Evolutionary conservation across 1,140 invertebrate species (phyloP).

Genomic region (Spodoptera frugiperda): DNA sequence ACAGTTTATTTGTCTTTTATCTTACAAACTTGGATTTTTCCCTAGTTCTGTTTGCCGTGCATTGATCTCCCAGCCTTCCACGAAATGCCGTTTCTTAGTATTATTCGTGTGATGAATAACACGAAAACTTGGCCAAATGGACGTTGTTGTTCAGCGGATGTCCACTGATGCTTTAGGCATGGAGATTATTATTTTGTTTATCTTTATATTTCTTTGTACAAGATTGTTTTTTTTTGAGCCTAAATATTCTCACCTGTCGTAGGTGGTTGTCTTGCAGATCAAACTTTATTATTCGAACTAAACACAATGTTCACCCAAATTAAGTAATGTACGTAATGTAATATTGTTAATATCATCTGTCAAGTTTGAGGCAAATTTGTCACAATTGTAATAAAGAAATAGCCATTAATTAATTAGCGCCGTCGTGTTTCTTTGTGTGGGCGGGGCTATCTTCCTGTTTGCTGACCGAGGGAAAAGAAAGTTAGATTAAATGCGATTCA

Average conservation of each 20-base stretch:
- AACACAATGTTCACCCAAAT: background rate
- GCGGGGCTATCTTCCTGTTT: slow-evolving; percentile 75
- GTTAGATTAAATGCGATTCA: slow-evolving; percentile 81
- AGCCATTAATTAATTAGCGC: slow-evolving; percentile 79
- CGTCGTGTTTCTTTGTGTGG: slow-evolving; percentile 74
- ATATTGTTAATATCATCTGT: slow-evolving; percentile 21
- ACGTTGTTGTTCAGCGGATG: background rate
- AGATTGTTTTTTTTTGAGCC: background rate
- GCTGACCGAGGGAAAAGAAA: slow-evolving; percentile 76
- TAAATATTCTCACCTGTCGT: background rate
- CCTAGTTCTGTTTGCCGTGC: slow-evolving; percentile 25
- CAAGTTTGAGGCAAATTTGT: slow-evolving; percentile 56
- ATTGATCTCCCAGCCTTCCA: slow-evolving; percentile 12
- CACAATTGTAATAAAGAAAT: slow-evolving; percentile 73
- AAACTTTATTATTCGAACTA: background rate
- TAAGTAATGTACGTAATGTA: background rate
- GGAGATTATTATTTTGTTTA: background rate
- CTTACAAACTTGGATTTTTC: slow-evolving; percentile 56
- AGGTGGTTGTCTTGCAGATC: background rate
- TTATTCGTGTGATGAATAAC: slow-evolving; percentile 11
- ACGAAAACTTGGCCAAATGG: background rate
- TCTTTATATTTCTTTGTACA: slow-evolving; percentile 3
- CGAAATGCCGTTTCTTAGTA: slow-evolving; percentile 7
- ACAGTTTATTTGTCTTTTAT: slow-evolving; percentile 54
- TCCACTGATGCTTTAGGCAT: background rate